Evolutionary conservation across 2,888 invertebrate species (phyloP).

Genomic region (Epirrhoe alternata): DNA sequence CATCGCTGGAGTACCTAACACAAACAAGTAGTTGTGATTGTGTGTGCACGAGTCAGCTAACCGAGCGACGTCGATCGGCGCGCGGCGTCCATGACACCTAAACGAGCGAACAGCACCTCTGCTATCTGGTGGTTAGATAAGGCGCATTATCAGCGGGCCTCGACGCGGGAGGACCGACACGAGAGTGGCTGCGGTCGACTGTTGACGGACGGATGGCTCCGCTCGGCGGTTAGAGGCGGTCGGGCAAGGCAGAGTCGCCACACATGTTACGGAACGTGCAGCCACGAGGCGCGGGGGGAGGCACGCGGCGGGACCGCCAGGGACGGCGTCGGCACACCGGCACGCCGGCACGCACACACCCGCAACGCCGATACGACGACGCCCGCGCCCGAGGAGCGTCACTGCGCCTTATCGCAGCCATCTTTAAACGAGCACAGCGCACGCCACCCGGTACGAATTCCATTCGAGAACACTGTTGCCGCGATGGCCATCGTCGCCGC

Average conservation of each 20-base stretch:
- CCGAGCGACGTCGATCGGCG: conserved; percentile 56
- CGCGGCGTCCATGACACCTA: conserved; percentile 80
- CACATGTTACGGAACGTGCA: conserved; percentile 83
- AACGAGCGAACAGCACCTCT: conserved; percentile 81
- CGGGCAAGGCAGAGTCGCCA: conserved; percentile 59
- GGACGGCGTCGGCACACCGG: conserved; percentile 71
- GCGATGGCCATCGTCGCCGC: conserved; percentile 61
- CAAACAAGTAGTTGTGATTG: conserved; percentile 68
- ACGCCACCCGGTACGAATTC: conserved; percentile 81
- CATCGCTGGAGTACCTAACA: conserved; percentile 58
- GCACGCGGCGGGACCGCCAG: conserved; percentile 66
- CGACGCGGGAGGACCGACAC: conserved; percentile 69
- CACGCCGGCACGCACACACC: conserved; percentile 78
- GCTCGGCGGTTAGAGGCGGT: conserved; percentile 42
- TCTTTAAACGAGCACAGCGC: conserved; percentile 82
- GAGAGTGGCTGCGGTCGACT: conserved; percentile 64
- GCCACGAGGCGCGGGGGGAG: conserved; percentile 53
- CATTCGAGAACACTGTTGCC: conserved; percentile 71
- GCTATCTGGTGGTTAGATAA: conserved; percentile 82
- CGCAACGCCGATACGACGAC: conserved; percentile 69
- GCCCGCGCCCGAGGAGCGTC: conserved; percentile 77
- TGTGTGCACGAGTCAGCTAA: conserved; percentile 60
- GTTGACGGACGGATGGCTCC: conserved; percentile 57
- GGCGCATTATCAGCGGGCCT: conserved; percentile 74
- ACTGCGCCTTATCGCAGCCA: conserved; percentile 83